phyloP scores from a whole-genome alignment of 2,113 vertebrate genomes.

The Labrus mixtus region DNA sequence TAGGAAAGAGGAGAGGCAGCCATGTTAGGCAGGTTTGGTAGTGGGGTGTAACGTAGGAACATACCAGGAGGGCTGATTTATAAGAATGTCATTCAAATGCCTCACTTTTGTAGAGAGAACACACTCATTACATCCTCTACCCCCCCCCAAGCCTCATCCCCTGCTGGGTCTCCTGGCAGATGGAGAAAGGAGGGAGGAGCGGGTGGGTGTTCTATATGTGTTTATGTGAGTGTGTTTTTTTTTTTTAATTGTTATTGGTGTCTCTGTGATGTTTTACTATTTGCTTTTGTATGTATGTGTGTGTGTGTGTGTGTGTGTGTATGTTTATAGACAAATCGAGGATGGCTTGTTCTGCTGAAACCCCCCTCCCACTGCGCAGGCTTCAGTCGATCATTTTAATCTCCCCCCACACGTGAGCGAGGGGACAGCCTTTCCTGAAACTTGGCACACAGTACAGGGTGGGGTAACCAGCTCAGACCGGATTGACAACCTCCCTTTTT shows the following conservation, averaged over 20 bases:
- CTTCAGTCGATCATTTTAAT: constrained; percentile 87
- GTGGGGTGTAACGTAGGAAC: constrained; percentile 56
- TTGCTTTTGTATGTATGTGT: constrained; percentile 30
- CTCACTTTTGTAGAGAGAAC: constrained; percentile 68
- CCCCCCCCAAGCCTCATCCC: constrained; percentile 57
- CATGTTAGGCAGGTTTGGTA: constrained; percentile 81
- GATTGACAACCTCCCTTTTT: constrained; percentile 89
- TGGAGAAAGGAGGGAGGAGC: constrained; percentile 52
- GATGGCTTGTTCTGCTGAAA: constrained; percentile 72
- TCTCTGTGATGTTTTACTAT: constrained; percentile 50
- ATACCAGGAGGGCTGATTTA: constrained; percentile 70
- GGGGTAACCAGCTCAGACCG: constrained; percentile 89
- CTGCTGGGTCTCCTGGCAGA: constrained; percentile 81
- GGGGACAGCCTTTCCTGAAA: constrained; percentile 87
- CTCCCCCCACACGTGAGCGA: constrained; percentile 84
- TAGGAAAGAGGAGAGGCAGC: constrained; percentile 54
- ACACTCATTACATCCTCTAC: constrained; percentile 20
- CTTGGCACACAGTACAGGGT: constrained; percentile 86
- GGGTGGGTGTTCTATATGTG: constrained; percentile 47
- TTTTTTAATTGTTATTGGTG: constrained; percentile 53
- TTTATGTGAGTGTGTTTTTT: constrained; percentile 28
- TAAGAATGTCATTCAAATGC: constrained; percentile 79
- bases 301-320: constrained; percentile 46
- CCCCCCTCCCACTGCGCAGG: constrained; percentile 73
- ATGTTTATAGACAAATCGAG: constrained; percentile 76